phyloP scores from a whole-genome alignment of 2,888 invertebrate species.

The Encarsia formosa region DNA sequence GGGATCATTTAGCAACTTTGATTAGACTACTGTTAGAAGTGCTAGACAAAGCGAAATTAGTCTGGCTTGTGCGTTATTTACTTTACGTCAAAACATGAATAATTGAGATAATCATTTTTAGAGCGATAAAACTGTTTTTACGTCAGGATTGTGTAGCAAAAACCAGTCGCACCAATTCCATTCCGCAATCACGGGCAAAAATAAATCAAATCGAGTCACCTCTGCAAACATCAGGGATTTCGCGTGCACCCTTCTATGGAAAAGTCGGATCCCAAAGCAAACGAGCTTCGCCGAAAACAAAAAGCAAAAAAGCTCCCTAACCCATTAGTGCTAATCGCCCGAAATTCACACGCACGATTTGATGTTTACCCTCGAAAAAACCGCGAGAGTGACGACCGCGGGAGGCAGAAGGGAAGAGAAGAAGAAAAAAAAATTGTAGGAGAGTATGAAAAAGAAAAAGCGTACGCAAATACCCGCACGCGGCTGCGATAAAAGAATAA shows the following conservation, averaged over 20 bases:
- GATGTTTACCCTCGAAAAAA: constrained; percentile 7
- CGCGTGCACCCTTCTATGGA: background rate
- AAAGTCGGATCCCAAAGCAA: background rate
- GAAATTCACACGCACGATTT: constrained; percentile 16
- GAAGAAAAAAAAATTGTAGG: background rate
- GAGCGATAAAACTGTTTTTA: too few species aligned
- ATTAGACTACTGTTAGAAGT: too few species aligned
- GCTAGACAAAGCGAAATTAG: too few species aligned
- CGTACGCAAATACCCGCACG: too few species aligned
- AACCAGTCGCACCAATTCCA: background rate
- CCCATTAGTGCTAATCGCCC: constrained; percentile 13
- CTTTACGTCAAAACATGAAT: too few species aligned
- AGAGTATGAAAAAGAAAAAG: background rate
- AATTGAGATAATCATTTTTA: too few species aligned
- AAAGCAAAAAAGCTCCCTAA: too few species aligned
- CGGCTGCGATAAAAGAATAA: too few species aligned
- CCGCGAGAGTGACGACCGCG: background rate
- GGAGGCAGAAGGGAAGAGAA: background rate
- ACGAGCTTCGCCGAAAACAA: background rate
- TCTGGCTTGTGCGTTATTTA: too few species aligned
- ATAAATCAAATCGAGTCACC: background rate
- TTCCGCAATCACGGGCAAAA: background rate
- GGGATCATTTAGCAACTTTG: too few species aligned
- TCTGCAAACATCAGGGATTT: background rate
- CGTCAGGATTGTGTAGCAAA: background rate